Evolutionary conservation across 2,888 invertebrate genomes (phyloP), one percentile per base, ranked within the genome.

Genomic region (Rotaria macrura): DNA sequence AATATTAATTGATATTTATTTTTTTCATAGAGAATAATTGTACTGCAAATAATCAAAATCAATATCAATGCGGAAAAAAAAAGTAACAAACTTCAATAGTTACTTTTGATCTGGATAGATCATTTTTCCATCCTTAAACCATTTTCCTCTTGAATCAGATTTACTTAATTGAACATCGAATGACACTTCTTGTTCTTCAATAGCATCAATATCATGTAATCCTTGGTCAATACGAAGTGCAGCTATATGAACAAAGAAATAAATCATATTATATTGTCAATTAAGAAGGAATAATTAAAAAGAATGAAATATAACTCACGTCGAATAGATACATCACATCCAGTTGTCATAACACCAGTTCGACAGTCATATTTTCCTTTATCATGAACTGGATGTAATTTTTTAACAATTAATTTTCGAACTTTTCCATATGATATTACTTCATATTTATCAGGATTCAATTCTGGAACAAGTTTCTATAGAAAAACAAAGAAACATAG

Each of bases 1-100:
- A 99, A 95, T 83, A 95, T 93, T 79, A 99, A 93, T 91, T 96
- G 96, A 87, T 98, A 94, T 91, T 97, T 97, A 85, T 95, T 94
- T 23, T 96, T 96, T 88, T 97, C 96, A 90, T 38, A 57, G 9
- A 72, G 29, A 12, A 86, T 29, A 25, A 43, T 43, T 2, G n/a
- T 79, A 40, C 79, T 79, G 40, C 38, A 65, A 34, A 25, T 2
- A 65, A 38, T 7, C 17, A 38, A 14, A 52, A 52, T 52, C 7
- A 40, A 17, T n/a, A n/a, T 14, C 14, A 17, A 9, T 40, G 0
- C 49, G 10, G 10, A 34, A 83, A 9, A 10, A 72, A 14, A 20
- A 25, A 25, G 7, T 10, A 20, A 2, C 3, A 40, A 74, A 52
- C 23, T 23, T 52, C 3, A 52, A 20, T 20, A 52, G 23, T 52